Base-by-base conservation (phyloP, 2,113 vertebrate species). In the Alethe castanea region DNA sequence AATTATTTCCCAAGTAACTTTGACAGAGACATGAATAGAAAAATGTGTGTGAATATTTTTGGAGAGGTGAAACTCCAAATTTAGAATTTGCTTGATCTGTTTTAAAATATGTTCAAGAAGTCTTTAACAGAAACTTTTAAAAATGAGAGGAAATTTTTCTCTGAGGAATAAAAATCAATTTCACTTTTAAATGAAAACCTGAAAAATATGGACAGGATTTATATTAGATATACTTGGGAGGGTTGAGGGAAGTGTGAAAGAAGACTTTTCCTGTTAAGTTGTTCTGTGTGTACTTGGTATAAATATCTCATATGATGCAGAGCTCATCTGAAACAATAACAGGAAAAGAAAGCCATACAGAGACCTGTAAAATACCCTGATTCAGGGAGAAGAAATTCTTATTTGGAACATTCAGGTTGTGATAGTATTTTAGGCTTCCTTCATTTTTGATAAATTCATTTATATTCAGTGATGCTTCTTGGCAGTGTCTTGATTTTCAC, bases 1-100 rank as follows among this genome's bases (percentile, higher is more conserved):
- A 74, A 93, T 90, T 86, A 64, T 88, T 93, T 95, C 65, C 62
- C 54, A 81, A 90, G 22, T 92, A 78, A 84, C 72, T 94, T 83
- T 94, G 87, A 70, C 4, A 4, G 24, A 66, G 67, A 18, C 33
- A 25, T 77, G 42, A 90, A 86, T 47, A 88, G 79, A 80, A 86
- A 29, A 92, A 56, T 0, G 2, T 54, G 33, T 33, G 31, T 48
- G 82, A 45, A 26, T 94, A 86, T 90, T 94, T 96, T 86, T 95
- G 54, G 94, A 88, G 64, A 94, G 78, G 35, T 80, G 66, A 91
- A 90, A 2, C 35, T 64, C 60, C 73, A 88, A 88, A 78, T 83
- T 90, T 95, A 77, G 86, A 66, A 92, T 26, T 59, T 90, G 14
- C 16, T 96, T 92, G 72, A 90, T 94, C 67, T 83, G 52, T 44